phyloP scores from a whole-genome alignment of 2,113 vertebrate species.

The Triplophysa tibetana region DNA sequence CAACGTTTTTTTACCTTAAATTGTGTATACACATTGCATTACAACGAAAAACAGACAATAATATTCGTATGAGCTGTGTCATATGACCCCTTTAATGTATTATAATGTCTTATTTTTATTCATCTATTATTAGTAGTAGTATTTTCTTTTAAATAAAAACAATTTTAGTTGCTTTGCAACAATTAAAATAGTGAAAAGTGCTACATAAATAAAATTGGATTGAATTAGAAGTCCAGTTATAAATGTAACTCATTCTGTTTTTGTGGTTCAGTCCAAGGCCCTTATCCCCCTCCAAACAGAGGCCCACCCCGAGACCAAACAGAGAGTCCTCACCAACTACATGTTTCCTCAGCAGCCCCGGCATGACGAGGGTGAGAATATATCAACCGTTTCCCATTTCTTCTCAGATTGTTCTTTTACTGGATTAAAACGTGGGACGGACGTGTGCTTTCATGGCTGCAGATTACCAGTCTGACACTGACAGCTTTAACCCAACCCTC shows the following conservation, averaged over 20 bases:
- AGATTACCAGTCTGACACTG: slow-evolving; percentile 99
- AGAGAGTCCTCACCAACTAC: slow-evolving; percentile 97
- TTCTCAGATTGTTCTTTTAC: neutral
- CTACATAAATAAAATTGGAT: no score
- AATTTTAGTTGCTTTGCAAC: no score
- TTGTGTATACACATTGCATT: no score
- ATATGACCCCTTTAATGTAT: no score
- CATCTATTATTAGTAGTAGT: no score
- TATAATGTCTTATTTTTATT: no score
- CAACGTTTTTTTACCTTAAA: no score
- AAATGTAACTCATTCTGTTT: neutral
- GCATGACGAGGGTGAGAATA: slow-evolving; percentile 87
- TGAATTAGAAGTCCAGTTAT: neutral
- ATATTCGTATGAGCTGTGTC: no score
- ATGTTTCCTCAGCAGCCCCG: slow-evolving; percentile 99
- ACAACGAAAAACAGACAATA: no score
- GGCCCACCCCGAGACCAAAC: slow-evolving; percentile 97
- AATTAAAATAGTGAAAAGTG: no score
- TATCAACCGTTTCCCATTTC: neutral
- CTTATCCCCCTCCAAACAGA: slow-evolving; percentile 98
- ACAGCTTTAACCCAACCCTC: slow-evolving; percentile 96
- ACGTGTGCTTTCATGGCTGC: slow-evolving; percentile 24
- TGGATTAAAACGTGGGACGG: neutral
- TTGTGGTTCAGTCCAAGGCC: slow-evolving; percentile 88
- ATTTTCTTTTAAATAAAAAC: no score